These are phyloP conservation scores for Neosilurus hyrtlii DNA, from an alignment of 2,797 vertebrate genomes.

Conservation along the genomic window DNA sequence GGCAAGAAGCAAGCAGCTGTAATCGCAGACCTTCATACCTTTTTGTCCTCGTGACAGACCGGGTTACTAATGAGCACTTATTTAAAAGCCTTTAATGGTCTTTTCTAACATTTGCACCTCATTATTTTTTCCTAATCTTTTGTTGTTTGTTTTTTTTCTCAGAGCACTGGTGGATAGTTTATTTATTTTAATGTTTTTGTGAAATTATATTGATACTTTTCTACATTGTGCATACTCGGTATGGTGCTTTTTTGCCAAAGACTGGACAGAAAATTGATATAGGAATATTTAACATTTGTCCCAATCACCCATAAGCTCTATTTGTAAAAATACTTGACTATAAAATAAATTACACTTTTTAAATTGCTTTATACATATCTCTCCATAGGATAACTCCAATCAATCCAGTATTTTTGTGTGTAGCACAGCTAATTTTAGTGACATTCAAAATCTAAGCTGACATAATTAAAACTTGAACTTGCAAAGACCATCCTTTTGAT, in stretches of 20 bases:
- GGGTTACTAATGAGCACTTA: constrained; percentile 62
- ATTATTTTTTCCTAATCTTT: constrained; percentile 31
- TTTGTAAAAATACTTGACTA: constrained; percentile 32
- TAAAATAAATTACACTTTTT: background rate
- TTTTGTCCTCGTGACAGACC: constrained; percentile 70
- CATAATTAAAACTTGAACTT: constrained; percentile 46
- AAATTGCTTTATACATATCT: constrained; percentile 21
- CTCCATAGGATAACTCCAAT: constrained; percentile 12
- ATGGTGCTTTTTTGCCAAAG: constrained; percentile 52
- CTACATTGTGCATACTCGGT: constrained; percentile 53
- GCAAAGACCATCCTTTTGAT: constrained; percentile 5
- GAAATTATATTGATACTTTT: constrained; percentile 57
- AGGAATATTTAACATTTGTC: constrained; percentile 1
- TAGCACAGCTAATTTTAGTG: constrained; percentile 16
- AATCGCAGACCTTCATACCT: constrained; percentile 81
- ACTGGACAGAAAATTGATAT: constrained; percentile 2
- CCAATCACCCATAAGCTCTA: constrained; percentile 27
- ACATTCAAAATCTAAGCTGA: constrained; percentile 25
- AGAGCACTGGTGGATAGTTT: constrained; percentile 66
- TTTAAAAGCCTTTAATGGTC: constrained; percentile 46
- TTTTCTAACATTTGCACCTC: constrained; percentile 68
- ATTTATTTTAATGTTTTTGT: constrained; percentile 33
- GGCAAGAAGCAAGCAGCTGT: constrained; percentile 82
- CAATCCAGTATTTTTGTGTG: constrained; percentile 41
- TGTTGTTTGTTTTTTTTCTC: constrained; percentile 57